Conservation (phyloP, 2,797 vertebrate species). For the Micromesistius poutassou region DNA sequence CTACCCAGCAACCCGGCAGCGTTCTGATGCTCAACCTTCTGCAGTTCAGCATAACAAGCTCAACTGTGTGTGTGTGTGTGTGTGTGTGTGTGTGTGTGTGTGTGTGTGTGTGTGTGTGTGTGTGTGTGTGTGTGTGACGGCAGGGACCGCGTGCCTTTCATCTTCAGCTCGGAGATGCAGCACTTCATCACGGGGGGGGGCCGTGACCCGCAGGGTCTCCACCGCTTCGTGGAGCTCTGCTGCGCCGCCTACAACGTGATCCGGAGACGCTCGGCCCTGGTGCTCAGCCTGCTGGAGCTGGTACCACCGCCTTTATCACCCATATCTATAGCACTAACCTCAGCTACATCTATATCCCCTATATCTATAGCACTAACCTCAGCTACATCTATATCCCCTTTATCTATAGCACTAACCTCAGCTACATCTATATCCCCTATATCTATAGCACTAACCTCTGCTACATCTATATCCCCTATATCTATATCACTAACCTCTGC, state of each 20-base stretch:
- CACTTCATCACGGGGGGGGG: constrained; percentile 88
- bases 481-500: not conserved
- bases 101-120: not conserved
- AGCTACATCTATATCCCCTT: not conserved
- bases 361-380: not conserved
- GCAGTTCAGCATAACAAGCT: not conserved
- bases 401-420: not conserved
- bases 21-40: not conserved
- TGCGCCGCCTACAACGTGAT: constrained; percentile 85
- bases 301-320: constrained; percentile 50
- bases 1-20: not conserved
- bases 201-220: constrained; percentile 77
- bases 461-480: not conserved
- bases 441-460: not conserved
- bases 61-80: not conserved
- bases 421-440: not conserved
- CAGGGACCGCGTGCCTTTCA: constrained; percentile 86
- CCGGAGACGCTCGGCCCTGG: constrained; percentile 75
- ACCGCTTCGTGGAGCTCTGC: constrained; percentile 88
- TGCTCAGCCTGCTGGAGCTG: constrained; percentile 85
- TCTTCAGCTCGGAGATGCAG: constrained; percentile 91
- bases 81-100: not conserved
- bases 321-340: not conserved
- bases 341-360: not conserved
- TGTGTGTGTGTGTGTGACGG: constrained; percentile 22